Conservation (phyloP, 2,113 vertebrate genomes). For the Perca schrenkii region DNA sequence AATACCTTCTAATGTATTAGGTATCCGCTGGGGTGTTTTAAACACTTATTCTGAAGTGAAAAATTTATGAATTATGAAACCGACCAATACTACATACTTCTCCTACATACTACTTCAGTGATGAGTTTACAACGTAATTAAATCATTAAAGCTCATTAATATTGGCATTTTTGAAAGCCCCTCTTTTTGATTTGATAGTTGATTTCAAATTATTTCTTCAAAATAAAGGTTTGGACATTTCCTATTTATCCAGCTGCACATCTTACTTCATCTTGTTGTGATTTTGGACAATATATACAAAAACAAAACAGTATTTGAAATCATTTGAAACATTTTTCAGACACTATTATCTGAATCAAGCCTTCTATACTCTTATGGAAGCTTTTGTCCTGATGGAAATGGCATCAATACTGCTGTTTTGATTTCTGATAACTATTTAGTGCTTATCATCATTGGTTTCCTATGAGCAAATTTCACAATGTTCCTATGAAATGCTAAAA, state of each 20-base stretch:
- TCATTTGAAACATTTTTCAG: neutral
- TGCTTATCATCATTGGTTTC: neutral
- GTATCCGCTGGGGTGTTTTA: neutral
- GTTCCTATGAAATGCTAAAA: neutral
- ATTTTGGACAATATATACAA: neutral
- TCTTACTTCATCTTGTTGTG: neutral
- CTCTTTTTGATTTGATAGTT: neutral
- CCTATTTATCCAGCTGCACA: neutral
- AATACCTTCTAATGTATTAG: slow-evolving; percentile 19
- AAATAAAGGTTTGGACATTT: neutral
- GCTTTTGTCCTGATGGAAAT: neutral
- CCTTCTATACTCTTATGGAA: neutral
- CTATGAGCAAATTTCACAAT: neutral
- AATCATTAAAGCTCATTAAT: neutral
- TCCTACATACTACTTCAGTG: neutral
- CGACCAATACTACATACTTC: neutral
- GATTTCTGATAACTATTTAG: neutral
- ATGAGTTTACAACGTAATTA: neutral
- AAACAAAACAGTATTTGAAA: neutral
- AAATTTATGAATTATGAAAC: too few relatives aligned
- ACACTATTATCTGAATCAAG: neutral
- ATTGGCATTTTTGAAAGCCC: neutral
- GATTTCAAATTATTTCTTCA: neutral
- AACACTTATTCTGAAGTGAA: neutral
- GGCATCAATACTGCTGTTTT: neutral